A percentile compares a stretch with the other conserved stretches of the same genome.
These are phyloP conservation scores for Solenopsis fugax DNA, from an alignment of 1,140 invertebrate species.

Conservation along the genomic window DNA sequence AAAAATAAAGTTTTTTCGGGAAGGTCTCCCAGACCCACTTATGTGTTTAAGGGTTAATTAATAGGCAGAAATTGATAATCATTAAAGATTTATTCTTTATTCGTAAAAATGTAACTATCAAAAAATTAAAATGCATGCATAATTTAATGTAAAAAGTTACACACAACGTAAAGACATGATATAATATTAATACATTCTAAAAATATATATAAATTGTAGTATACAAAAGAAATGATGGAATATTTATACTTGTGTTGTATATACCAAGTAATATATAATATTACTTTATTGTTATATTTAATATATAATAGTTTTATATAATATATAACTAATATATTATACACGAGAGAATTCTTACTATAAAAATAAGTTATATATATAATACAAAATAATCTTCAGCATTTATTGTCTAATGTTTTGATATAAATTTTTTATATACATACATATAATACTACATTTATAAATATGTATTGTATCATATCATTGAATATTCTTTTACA, in stretches of 20 bases:
- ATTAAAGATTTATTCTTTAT: too few species aligned
- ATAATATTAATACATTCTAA: neutral
- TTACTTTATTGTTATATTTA: too few species aligned
- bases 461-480: neutral
- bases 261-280: neutral
- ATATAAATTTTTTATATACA: neutral
- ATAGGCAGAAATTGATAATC: too few species aligned
- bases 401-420: slow-evolving; percentile 2
- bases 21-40: too few species aligned
- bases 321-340: neutral
- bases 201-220: slow-evolving; percentile 18
- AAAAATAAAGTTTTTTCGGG: too few species aligned
- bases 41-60: too few species aligned
- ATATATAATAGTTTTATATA: too few species aligned
- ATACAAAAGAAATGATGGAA: neutral
- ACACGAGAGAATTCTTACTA: neutral
- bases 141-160: too few species aligned
- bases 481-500: neutral
- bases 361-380: neutral
- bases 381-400: neutral
- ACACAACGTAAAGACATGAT: too few species aligned
- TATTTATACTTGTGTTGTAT: neutral
- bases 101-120: too few species aligned
- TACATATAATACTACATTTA: neutral
- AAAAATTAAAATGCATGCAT: too few species aligned